Evolutionary conservation across 2,113 vertebrate genomes (phyloP).

Genomic region (Apus apus): DNA sequence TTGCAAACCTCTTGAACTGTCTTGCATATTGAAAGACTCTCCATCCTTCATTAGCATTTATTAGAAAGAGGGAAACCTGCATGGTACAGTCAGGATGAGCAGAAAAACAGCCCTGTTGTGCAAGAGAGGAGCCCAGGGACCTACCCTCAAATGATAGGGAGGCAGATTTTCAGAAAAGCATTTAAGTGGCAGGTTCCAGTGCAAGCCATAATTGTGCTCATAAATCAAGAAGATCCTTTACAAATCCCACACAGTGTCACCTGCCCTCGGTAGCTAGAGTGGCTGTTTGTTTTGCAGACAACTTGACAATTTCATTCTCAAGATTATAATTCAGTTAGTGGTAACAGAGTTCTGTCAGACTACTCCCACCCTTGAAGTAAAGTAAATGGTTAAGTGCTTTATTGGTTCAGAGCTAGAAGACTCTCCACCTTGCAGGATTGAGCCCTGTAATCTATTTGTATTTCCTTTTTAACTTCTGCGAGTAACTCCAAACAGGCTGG

Average conservation of each 20-base stretch:
- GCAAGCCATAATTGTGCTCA: background rate
- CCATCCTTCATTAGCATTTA: background rate
- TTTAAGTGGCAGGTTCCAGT: background rate
- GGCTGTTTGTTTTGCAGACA: conserved; percentile 33
- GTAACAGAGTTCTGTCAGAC: background rate
- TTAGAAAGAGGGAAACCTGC: background rate
- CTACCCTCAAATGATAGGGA: background rate
- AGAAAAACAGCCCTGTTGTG: background rate
- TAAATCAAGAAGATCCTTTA: conserved; percentile 12
- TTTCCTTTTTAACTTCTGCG: conserved; percentile 37
- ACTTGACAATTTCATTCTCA: background rate
- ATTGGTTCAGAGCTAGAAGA: background rate
- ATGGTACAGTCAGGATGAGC: background rate
- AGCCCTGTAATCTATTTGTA: background rate
- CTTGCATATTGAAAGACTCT: background rate
- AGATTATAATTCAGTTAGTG: background rate
- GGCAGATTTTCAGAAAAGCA: background rate
- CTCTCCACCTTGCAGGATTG: background rate
- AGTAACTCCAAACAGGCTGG: conserved; percentile 27
- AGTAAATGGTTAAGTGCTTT: conserved; percentile 27
- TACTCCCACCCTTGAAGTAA: background rate
- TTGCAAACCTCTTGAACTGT: background rate
- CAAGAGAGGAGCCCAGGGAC: background rate
- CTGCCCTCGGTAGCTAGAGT: background rate
- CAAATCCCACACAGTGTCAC: background rate